These are phyloP conservation scores for Anneissia japonica DNA, from an alignment of 35 echinoderm and acorn worm species.

Conservation along the genomic window DNA sequence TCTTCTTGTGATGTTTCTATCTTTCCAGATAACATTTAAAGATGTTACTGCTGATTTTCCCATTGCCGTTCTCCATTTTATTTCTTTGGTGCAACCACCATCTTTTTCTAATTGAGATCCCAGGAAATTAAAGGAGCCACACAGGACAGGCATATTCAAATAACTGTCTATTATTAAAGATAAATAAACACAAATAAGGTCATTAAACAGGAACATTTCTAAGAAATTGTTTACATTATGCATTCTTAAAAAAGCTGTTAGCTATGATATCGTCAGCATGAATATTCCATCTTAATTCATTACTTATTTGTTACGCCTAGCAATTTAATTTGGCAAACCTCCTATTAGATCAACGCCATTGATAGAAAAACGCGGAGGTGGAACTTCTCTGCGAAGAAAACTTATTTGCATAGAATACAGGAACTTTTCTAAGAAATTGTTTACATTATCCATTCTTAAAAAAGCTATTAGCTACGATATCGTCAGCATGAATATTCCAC, in stretches of 20 bases:
- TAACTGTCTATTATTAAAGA: too few relatives aligned
- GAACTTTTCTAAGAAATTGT: not conserved
- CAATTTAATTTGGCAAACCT: not conserved
- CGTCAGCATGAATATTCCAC: not conserved
- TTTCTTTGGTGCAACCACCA: too few relatives aligned
- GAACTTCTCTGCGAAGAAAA: not conserved
- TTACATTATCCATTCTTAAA: not conserved
- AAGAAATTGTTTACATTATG: not conserved
- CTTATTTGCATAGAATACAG: not conserved
- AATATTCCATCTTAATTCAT: not conserved
- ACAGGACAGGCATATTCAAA: not conserved
- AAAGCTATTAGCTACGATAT: not conserved
- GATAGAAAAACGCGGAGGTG: not conserved
- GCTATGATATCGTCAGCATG: not conserved
- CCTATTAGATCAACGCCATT: not conserved
- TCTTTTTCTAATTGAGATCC: too few relatives aligned
- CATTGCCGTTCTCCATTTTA: too few relatives aligned
- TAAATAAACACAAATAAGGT: not conserved
- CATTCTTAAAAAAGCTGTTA: not conserved
- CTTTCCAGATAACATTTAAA: too few relatives aligned
- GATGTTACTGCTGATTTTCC: too few relatives aligned
- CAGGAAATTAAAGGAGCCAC: too few relatives aligned
- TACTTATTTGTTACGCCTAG: not conserved
- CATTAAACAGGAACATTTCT: not conserved
- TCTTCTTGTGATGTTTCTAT: too few relatives aligned